Evolutionary conservation across 2,797 vertebrate species (phyloP).

Genomic region (Chlorospingus semifuscus): DNA sequence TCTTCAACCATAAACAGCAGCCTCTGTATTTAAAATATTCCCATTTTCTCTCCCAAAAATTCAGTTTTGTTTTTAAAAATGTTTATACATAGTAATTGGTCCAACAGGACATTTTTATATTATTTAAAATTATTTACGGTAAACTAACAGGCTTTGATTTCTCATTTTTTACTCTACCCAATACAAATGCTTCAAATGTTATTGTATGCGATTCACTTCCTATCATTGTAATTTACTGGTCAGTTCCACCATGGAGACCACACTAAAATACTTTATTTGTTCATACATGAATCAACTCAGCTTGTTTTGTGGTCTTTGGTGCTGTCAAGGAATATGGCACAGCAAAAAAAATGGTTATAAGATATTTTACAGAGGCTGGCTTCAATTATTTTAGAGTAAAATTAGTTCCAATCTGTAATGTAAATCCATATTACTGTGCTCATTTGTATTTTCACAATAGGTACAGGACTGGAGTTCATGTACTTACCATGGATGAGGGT

Average conservation of each 20-base stretch:
- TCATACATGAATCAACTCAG: background rate
- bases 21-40: background rate
- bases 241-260: background rate
- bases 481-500: conserved; percentile 93
- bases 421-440: background rate
- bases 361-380: background rate
- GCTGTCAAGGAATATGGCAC: background rate
- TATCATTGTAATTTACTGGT: background rate
- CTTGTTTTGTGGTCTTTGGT: background rate
- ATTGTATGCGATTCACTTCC: background rate
- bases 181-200: background rate
- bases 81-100: background rate
- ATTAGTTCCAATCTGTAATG: background rate
- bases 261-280: background rate
- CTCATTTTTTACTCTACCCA: background rate
- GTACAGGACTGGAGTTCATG: background rate
- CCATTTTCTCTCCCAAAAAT: background rate
- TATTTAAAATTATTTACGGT: background rate
- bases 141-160: background rate
- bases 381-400: background rate
- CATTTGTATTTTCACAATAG: background rate
- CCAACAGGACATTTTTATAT: background rate
- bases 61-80: background rate
- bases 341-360: background rate
- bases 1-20: background rate